These are phyloP conservation scores for Pachycephala philippinensis DNA, from an alignment of 2,113 vertebrate species.

Conservation along the genomic window DNA sequence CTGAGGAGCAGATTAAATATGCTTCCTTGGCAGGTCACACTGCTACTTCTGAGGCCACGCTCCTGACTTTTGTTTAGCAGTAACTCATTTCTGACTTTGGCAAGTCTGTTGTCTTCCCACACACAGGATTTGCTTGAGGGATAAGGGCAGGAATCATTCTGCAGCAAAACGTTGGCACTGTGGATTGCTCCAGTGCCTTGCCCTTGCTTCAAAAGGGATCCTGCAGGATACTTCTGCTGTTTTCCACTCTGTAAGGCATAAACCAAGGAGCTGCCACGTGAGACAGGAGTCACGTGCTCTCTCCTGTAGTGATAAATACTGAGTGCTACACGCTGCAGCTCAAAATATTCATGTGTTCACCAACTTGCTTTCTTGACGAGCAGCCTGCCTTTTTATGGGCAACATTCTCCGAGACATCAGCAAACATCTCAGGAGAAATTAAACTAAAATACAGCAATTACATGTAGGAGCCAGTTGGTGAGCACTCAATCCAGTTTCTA, in stretches of 20 bases:
- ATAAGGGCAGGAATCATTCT: background rate
- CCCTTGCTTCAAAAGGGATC: background rate
- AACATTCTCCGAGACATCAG: background rate
- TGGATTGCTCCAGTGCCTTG: background rate
- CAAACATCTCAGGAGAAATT: background rate
- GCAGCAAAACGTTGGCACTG: background rate
- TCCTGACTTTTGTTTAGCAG: background rate
- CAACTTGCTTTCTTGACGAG: background rate
- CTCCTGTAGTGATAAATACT: background rate
- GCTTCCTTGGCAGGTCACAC: background rate
- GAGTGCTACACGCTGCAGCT: background rate
- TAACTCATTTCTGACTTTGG: background rate
- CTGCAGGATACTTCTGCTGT: background rate
- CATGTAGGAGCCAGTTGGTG: background rate
- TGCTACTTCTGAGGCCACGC: background rate
- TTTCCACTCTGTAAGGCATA: background rate
- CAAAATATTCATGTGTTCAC: conserved; percentile 6
- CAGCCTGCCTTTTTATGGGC: conserved; percentile 7
- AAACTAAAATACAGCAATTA: background rate
- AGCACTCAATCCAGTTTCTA: background rate
- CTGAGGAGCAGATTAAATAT: background rate
- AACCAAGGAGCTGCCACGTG: conserved; percentile 7
- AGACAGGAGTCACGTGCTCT: conserved; percentile 12
- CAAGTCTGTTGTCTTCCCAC: background rate
- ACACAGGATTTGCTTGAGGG: background rate